Conservation (phyloP, 2,113 vertebrate species). For the Sylvietta virens region DNA sequence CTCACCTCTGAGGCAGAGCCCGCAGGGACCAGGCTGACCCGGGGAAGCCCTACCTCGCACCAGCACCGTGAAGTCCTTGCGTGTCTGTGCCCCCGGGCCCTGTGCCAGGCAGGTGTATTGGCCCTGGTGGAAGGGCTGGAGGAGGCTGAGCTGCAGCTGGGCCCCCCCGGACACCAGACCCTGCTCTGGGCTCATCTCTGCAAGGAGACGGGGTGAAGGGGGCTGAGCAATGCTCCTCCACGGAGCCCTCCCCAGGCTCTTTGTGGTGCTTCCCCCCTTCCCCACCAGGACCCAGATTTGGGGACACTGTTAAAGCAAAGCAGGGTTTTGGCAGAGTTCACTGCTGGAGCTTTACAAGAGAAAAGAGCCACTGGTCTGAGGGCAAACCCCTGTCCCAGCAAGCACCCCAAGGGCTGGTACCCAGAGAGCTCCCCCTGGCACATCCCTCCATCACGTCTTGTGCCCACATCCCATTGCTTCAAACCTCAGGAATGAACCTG, state of each 20-base stretch:
- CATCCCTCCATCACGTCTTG: not conserved
- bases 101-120: conserved; percentile 80
- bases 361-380: not conserved
- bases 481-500: not conserved
- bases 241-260: accelerated
- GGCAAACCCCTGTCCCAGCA: not conserved
- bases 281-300: no score
- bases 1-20: accelerated
- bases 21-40: accelerated
- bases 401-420: not conserved
- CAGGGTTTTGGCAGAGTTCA: not conserved
- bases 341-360: not conserved
- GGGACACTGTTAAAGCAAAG: not conserved
- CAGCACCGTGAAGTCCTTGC: conserved; percentile 78
- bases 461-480: not conserved
- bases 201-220: accelerated
- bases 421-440: not conserved
- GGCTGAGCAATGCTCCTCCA: not conserved
- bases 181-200: conserved; percentile 64
- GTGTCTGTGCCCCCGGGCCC: conserved; percentile 62
- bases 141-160: conserved; percentile 82
- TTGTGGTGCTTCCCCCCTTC: accelerated
- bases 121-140: conserved; percentile 82
- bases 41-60: conserved; percentile 74
- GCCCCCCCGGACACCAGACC: conserved; percentile 74